Base-by-base conservation (phyloP, 2,797 vertebrate genomes). In the Alexandromys oeconomus region DNA sequence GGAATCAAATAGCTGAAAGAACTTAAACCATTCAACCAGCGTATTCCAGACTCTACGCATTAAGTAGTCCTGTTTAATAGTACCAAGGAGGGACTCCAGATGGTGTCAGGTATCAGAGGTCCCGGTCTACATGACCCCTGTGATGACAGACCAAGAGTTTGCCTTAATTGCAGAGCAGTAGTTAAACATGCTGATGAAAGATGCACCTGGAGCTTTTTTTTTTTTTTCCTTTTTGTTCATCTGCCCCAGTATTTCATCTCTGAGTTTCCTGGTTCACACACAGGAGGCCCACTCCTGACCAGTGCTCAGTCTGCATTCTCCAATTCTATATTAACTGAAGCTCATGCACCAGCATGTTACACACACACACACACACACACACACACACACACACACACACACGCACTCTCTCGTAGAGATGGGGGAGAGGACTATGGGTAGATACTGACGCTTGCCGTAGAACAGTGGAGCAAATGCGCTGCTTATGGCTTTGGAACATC, bases 401-500 rank as follows among this genome's bases (percentile, higher is more conserved):
- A 14, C 29, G 0, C 21, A 31, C 12, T 5, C 54, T 54, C 54
- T 57, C 5, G 2, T 69, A 12, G 54, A 86, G 54, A 40, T 23
- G 37, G 10, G 11, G 23, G 37, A 40, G 23, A 31, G 37, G 61
- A 79, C 10, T 51, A 12, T 67, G 40, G 89, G 80, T 73, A 82
- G 76, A 94, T 37, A 8, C 27, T 93, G 69, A 74, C 63, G 23
- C 80, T 65, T 86, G 5, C 31, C 17, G 0, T 63, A 37, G 59
- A 74, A 82, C 34, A 25, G 5, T 37, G 84, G 43, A 12, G 37
- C 69, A 93, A 94, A 73, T 81, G 23, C 96, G 59, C 97, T 98
- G 98, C 74, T 97, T 97, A 97, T 97, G 78, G 86, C 96, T 88
- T 31, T 59, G 63, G 97, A 94, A 98, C 98, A 98, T 98, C 89